Percentiles rank a stretch among this genome's conserved stretches.
These are phyloP conservation scores for Hirundo rustica DNA, from an alignment of 2,797 vertebrate species.

Conservation along the genomic window DNA sequence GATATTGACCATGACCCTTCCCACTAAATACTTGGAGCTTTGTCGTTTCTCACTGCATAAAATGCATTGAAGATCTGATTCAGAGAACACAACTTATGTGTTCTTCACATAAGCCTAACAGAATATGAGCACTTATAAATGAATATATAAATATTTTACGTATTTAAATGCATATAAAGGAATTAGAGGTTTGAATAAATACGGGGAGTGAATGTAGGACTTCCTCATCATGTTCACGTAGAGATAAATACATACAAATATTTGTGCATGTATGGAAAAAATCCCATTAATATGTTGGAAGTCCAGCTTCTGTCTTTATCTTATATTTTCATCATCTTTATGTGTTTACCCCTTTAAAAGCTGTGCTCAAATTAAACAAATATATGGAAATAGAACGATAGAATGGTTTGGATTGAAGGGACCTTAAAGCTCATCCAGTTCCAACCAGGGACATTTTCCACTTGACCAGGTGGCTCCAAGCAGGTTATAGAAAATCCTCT, in stretches of 20 bases:
- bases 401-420: not conserved
- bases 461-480: not conserved
- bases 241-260: not conserved
- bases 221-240: not conserved
- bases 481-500: not conserved
- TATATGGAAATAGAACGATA: not conserved
- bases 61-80: not conserved
- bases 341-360: not conserved
- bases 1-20: not conserved
- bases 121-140: not conserved
- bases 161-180: not conserved
- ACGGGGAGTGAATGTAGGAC: not conserved
- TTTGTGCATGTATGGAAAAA: not conserved
- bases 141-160: not conserved
- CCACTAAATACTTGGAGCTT: not conserved
- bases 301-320: not conserved
- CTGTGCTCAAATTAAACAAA: not conserved
- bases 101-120: not conserved
- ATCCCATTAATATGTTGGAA: not conserved
- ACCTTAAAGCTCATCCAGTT: not conserved
- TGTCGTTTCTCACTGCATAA: not conserved
- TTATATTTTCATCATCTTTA: not conserved
- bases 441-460: not conserved
- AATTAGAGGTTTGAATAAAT: not conserved
- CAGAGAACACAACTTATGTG: not conserved